Evolutionary conservation across 2,888 invertebrate species (phyloP).

Genomic region (Neocrepidodera transversa): DNA sequence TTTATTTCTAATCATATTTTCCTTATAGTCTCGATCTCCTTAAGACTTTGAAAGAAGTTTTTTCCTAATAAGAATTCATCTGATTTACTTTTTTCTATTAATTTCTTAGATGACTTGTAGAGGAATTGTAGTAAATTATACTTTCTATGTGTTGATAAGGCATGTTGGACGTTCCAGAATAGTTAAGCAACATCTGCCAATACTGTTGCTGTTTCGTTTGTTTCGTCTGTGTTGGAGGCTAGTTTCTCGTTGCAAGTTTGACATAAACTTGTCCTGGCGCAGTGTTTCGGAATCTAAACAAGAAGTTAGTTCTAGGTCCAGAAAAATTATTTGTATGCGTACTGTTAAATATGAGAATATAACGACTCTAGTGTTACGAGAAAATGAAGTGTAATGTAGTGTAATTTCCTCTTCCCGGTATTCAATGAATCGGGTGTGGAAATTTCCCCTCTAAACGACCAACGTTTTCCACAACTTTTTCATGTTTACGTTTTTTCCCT

Average conservation of each 20-base stretch:
- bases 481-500: too few species aligned
- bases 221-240: background rate
- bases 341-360: too few species aligned
- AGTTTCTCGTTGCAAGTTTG: slow-evolving; percentile 19
- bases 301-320: slow-evolving; percentile 14
- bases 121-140: too few species aligned
- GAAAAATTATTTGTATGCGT: too few species aligned
- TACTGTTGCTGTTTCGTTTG: slow-evolving; percentile 3
- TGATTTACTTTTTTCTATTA: too few species aligned
- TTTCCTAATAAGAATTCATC: slow-evolving; percentile 19
- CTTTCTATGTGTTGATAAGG: slow-evolving; percentile 15
- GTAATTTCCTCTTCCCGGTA: too few species aligned
- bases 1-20: slow-evolving; percentile 5
- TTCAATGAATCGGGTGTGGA: too few species aligned
- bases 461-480: too few species aligned
- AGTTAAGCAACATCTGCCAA: slow-evolving; percentile 16
- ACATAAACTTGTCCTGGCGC: slow-evolving; percentile 22
- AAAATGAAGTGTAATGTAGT: too few species aligned
- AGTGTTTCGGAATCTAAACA: slow-evolving; percentile 3
- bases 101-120: background rate
- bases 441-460: too few species aligned
- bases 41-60: slow-evolving; percentile 13
- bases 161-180: slow-evolving; percentile 19
- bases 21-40: slow-evolving; percentile 13
- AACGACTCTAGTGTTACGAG: too few species aligned